A percentile compares a stretch with the other conserved stretches of the same genome.
phyloP scores from a whole-genome alignment of 2,113 vertebrate genomes.

The Haemorhous mexicanus region DNA sequence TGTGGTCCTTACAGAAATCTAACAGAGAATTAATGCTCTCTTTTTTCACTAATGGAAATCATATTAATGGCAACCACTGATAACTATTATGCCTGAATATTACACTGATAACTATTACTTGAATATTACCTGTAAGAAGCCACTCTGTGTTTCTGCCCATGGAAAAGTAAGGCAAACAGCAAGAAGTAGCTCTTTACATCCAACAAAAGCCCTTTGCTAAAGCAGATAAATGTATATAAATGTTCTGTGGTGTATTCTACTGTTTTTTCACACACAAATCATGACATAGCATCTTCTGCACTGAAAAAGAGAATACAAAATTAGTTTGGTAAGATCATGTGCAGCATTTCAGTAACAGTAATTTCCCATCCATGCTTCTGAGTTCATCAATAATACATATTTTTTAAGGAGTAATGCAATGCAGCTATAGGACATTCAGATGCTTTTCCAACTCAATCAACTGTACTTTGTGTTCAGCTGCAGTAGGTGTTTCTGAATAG shows the following conservation, averaged over 20 bases:
- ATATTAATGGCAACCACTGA: background rate
- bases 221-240: background rate
- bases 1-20: background rate
- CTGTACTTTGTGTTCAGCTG: background rate
- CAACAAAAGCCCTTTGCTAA: background rate
- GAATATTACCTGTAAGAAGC: background rate
- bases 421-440: background rate
- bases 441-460: background rate
- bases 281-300: background rate
- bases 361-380: background rate
- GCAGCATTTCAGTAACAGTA: background rate
- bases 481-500: background rate
- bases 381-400: background rate
- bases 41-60: background rate
- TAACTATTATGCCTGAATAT: background rate
- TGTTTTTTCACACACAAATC: background rate
- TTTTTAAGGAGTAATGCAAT: background rate
- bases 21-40: background rate
- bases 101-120: background rate
- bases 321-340: background rate
- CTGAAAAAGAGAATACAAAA: background rate
- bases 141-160: background rate
- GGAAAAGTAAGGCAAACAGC: background rate
- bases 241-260: background rate
- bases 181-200: background rate